Evolutionary conservation across 2,888 invertebrate species (phyloP).

Genomic region (Lycia hirtaria): DNA sequence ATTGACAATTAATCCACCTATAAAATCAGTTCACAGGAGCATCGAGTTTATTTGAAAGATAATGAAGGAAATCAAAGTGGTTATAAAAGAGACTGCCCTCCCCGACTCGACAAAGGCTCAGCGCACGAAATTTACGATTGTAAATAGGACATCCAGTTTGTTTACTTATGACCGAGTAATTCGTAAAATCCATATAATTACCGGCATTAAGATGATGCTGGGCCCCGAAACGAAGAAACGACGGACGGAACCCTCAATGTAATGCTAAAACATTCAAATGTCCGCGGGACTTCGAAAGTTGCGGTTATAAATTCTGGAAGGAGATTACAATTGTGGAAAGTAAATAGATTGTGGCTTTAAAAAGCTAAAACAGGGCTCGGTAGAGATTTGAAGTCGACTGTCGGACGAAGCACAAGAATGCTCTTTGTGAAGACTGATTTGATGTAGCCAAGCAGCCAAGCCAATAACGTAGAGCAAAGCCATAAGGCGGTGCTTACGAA

Average conservation of each 20-base stretch:
- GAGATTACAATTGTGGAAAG: constrained; percentile 62
- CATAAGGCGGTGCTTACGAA: too few species aligned
- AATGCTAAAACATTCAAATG: constrained; percentile 83
- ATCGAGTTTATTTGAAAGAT: constrained; percentile 19
- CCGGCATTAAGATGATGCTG: constrained; percentile 84
- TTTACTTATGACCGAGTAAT: constrained; percentile 85
- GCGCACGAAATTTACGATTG: constrained; percentile 77
- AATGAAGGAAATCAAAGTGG: constrained; percentile 35
- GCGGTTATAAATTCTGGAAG: constrained; percentile 75
- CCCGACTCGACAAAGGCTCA: constrained; percentile 20
- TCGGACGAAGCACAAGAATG: constrained; percentile 83
- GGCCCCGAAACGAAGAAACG: constrained; percentile 50
- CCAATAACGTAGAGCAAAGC: too few species aligned
- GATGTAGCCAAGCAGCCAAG: too few species aligned
- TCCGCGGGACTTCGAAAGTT: constrained; percentile 70
- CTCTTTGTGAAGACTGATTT: constrained; percentile 71
- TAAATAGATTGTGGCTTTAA: constrained; percentile 59
- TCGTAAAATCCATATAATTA: constrained; percentile 85
- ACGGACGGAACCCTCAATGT: constrained; percentile 70
- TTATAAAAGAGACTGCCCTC: constrained; percentile 28
- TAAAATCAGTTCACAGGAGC: background rate
- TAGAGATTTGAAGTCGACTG: constrained; percentile 84
- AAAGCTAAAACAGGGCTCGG: constrained; percentile 65
- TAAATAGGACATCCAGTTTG: constrained; percentile 81
- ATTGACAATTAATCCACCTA: background rate